A percentile compares a stretch with the other conserved stretches of the same genome.
Evolutionary conservation across 2,113 vertebrate genomes (phyloP).

Genomic region (Prionailurus viverrinus): DNA sequence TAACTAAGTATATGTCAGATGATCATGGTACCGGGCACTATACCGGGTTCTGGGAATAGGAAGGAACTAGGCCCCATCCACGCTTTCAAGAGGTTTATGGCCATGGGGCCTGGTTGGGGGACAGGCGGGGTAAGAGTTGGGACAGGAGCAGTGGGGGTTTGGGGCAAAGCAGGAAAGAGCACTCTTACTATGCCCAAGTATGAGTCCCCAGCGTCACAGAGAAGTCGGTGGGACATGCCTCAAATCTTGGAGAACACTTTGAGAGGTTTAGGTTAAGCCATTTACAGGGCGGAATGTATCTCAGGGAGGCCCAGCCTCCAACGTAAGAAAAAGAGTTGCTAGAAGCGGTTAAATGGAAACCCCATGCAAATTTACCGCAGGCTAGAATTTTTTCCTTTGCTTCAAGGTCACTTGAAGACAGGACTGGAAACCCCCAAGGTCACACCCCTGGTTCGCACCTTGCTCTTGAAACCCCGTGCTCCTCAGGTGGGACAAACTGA

Average conservation of each 20-base stretch:
- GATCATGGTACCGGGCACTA: background rate
- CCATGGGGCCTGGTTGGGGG: rapidly evolving
- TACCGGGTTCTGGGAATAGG: background rate
- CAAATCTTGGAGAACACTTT: background rate
- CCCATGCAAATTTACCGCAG: background rate
- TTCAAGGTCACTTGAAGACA: background rate
- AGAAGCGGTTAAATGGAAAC: background rate
- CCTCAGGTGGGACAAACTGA: background rate
- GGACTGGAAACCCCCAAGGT: background rate
- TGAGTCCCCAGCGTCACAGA: background rate
- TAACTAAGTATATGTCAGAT: background rate
- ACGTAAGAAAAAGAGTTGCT: background rate
- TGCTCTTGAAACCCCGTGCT: background rate
- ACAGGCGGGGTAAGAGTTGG: rapidly evolving
- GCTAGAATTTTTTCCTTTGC: background rate
- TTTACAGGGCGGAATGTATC: background rate
- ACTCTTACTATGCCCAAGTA: background rate
- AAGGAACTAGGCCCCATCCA: background rate
- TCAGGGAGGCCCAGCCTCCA: background rate
- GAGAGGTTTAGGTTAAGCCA: background rate
- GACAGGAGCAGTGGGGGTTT: background rate
- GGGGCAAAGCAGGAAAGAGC: background rate
- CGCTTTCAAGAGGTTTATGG: background rate
- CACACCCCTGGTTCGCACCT: background rate
- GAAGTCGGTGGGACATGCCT: background rate